Percentiles rank a stretch among this genome's conserved stretches.
phyloP scores from a whole-genome alignment of 2,797 vertebrate species.

The Lepus oiostolus region DNA sequence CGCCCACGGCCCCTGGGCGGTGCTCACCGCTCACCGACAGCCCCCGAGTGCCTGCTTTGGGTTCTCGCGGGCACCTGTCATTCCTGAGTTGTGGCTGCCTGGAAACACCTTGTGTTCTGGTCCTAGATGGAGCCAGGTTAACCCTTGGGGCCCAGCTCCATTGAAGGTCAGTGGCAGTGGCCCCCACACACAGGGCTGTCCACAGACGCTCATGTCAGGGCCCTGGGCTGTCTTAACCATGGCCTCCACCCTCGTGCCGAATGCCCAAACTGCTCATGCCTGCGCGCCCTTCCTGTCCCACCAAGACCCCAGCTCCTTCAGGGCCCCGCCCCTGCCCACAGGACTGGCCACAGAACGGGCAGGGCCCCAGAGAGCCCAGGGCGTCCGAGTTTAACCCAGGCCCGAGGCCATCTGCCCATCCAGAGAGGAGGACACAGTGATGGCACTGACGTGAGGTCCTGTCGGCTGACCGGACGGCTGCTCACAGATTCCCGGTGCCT shows the following conservation, averaged over 20 bases:
- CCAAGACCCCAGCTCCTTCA: not conserved
- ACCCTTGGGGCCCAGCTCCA: not conserved
- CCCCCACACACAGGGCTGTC: accelerated
- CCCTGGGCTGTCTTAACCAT: not conserved
- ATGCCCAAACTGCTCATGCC: not conserved
- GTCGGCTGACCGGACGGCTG: not conserved
- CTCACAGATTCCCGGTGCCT: too few species aligned
- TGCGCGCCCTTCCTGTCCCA: not conserved
- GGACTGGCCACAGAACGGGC: too few species aligned
- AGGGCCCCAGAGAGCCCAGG: too few species aligned
- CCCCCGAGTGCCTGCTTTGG: not conserved
- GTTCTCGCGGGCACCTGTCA: not conserved
- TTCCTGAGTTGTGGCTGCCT: not conserved
- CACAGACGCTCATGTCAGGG: too few species aligned
- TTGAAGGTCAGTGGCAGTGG: not conserved
- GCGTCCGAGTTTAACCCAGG: too few species aligned
- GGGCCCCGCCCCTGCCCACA: not conserved
- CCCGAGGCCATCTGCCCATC: too few species aligned
- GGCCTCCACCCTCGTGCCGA: not conserved
- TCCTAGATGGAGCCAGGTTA: not conserved
- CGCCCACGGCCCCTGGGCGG: too few species aligned
- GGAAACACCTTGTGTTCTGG: not conserved
- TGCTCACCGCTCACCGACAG: too few species aligned
- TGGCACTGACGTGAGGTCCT: too few species aligned
- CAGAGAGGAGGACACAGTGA: not conserved